A percentile compares a stretch with the other conserved stretches of the same genome.
These are phyloP conservation scores for Trematomus bernacchii DNA, from an alignment of 2,797 vertebrate species.

Conservation along the genomic window DNA sequence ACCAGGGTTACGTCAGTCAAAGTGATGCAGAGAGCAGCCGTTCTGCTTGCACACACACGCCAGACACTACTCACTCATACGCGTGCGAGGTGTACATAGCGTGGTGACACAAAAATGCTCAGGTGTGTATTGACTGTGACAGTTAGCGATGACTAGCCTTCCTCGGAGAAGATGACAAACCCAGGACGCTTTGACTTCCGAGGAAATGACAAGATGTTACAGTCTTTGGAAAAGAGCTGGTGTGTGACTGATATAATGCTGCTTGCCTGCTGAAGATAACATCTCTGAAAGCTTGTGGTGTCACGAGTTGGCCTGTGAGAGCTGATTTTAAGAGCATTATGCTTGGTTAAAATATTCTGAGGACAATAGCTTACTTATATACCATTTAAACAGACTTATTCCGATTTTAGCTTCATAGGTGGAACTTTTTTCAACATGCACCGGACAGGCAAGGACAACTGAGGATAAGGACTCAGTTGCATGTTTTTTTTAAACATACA, in stretches of 20 bases:
- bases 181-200: conserved; percentile 75
- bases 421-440: conserved; percentile 10
- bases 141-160: conserved; percentile 82
- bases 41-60: conserved; percentile 89
- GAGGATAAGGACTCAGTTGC: no score
- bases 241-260: conserved; percentile 80
- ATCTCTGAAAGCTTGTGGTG: conserved; percentile 64
- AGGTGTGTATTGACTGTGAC: conserved; percentile 84
- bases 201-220: conserved; percentile 77
- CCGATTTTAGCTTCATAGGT: conserved; percentile 15
- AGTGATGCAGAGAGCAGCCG: conserved; percentile 79
- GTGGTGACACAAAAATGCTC: conserved; percentile 78
- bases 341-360: conserved; percentile 18
- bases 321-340: conserved; percentile 55
- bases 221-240: conserved; percentile 74
- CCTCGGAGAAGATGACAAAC: conserved; percentile 81
- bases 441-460: not conserved
- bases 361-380: conserved; percentile 6
- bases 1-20: conserved; percentile 85
- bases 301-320: conserved; percentile 49
- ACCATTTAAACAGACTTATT: conserved; percentile 13
- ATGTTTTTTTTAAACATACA: not conserved
- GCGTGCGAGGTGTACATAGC: conserved; percentile 64
- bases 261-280: conserved; percentile 66
- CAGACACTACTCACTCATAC: conserved; percentile 77